Conservation (phyloP, 2,113 vertebrate genomes). For the Oncorhynchus nerka region DNA sequence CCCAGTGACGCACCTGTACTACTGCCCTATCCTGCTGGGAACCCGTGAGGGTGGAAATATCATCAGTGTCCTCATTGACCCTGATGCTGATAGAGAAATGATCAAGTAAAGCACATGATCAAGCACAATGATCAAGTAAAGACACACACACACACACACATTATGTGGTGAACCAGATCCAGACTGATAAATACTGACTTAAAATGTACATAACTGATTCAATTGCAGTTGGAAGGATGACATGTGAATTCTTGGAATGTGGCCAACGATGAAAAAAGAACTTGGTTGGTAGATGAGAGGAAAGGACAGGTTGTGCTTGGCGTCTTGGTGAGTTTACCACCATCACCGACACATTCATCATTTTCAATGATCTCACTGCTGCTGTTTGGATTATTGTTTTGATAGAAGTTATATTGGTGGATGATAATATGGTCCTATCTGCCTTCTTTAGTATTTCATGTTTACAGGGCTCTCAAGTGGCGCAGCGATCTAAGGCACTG, state of each 20-base stretch:
- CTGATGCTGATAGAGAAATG: fast-evolving
- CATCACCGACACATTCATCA: not conserved
- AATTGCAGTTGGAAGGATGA: not conserved
- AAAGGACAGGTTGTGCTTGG: not conserved
- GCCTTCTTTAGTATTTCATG: not conserved
- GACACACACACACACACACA: not conserved
- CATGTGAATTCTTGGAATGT: not conserved
- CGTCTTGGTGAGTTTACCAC: slow-evolving; percentile 57
- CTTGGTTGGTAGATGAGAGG: slow-evolving; percentile 57
- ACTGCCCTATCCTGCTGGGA: slow-evolving; percentile 51
- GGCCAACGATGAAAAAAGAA: slow-evolving; percentile 55
- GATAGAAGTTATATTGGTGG: not conserved
- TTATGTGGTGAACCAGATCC: not conserved
- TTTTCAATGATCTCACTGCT: not conserved
- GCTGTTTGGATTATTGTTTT: not conserved
- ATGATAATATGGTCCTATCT: not conserved
- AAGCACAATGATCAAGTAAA: not conserved
- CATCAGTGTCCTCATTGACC: fast-evolving
- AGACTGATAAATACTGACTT: not conserved
- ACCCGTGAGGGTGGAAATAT: not conserved
- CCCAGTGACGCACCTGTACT: slow-evolving; percentile 26
- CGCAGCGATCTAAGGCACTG: no score
- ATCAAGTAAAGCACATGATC: not conserved
- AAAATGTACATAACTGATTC: not conserved
- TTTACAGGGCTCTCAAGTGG: not conserved